Base-by-base conservation (phyloP, 2,888 invertebrate genomes). In the Phlogophora meticulosa region DNA sequence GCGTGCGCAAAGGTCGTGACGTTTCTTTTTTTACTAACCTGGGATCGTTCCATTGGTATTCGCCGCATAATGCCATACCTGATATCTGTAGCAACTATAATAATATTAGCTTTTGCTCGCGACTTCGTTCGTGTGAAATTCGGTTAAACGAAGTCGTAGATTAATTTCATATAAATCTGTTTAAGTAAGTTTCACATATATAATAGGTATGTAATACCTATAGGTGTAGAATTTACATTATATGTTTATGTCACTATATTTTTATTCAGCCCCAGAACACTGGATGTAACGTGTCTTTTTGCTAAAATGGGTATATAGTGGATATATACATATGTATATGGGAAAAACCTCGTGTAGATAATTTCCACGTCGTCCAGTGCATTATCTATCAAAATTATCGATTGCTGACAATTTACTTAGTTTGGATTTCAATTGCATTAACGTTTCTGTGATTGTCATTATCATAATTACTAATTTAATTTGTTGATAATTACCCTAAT, bases 1-100 rank as follows among this genome's bases (percentile, higher is more conserved):
- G 57, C 24, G 40, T 38, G 32, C 15, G 56, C 20, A 46, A 49
- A 38, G 49, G 28, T 79, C 79, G 76, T 78, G 72, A 81, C 65
- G 22, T 42, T 20, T 42, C 57, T 79, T 71, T 74, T 70, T 73
- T 69, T 65, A 38, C 52, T 28, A 15, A 38, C 49, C n/a, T 13
- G 46, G 36, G 45, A 28, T 5, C 11, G n/a, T 45, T 51, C 9
- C 28, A 24, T 58, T 51, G 9, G n/a, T 36, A 52, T 46, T 28
- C 28, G 28, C 20, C n/a, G 45, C 7, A 3, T 45, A 56, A n/a
- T 22, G 17, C n/a, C 17, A 13, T 38, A n/a, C 24, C 22, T 43
- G 7, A 10, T 24, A 20, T 13, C 28, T 28, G 40, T 28, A 28
- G 28, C 3, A 38, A 49, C 32, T 10, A 3, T 15, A 69, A n/a